Evolutionary conservation across 1,140 invertebrate species (phyloP).

Genomic region (Aphaenogaster floridana): DNA sequence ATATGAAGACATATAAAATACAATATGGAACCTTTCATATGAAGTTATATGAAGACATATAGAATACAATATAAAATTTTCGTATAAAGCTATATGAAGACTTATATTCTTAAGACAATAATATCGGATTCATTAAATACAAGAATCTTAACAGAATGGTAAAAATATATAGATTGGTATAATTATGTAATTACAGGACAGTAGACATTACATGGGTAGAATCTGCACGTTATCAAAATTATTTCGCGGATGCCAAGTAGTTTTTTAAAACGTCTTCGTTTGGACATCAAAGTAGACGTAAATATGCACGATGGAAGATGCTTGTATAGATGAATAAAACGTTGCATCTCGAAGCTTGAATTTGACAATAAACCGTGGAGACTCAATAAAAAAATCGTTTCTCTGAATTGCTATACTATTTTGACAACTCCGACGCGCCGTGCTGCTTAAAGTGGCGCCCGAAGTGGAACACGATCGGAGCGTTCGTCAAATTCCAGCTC

Average conservation of each 20-base stretch:
- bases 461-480: slow-evolving; percentile 21
- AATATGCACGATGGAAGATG: slow-evolving; percentile 50
- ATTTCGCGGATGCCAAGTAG: slow-evolving; percentile 22
- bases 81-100: background rate
- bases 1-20: background rate
- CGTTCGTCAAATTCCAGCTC: slow-evolving; percentile 54
- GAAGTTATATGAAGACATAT: background rate
- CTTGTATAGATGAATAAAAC: slow-evolving; percentile 10
- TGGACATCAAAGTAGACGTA: slow-evolving; percentile 34
- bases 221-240: slow-evolving; percentile 17
- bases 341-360: slow-evolving; percentile 22
- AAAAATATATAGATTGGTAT: background rate
- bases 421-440: slow-evolving; percentile 23
- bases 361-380: slow-evolving; percentile 21
- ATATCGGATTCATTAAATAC: background rate
- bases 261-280: background rate
- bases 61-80: slow-evolving; percentile 2
- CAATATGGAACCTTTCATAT: background rate
- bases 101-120: slow-evolving; percentile 10
- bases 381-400: background rate
- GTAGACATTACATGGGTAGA: slow-evolving; percentile 25
- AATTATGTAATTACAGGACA: background rate
- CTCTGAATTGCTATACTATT: background rate
- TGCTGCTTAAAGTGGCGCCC: slow-evolving; percentile 19
- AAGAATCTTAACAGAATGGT: background rate